Conservation (phyloP, 2,888 invertebrate species). For the Eupithecia tripunctaria region DNA sequence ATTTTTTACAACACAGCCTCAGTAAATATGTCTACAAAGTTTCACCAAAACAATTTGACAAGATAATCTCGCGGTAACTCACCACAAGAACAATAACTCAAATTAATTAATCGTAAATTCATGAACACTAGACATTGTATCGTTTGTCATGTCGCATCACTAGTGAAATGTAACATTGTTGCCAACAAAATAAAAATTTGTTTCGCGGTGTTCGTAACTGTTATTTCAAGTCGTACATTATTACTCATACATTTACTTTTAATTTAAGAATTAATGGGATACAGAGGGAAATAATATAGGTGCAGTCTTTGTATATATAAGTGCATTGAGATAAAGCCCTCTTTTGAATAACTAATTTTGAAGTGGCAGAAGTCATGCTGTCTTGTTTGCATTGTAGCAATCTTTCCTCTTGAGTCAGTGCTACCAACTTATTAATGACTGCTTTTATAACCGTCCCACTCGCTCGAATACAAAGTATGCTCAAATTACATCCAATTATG, state of each 20-base stretch:
- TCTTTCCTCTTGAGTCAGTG: conserved; percentile 41
- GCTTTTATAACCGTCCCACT: conserved; percentile 71
- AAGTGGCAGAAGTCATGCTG: conserved; percentile 10
- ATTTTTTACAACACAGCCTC: conserved; percentile 15
- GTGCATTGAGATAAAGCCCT: not conserved
- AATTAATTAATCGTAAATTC: conserved; percentile 73
- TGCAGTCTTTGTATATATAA: not conserved
- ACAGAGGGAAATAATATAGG: not conserved
- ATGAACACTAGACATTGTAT: conserved; percentile 63
- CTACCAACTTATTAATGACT: conserved; percentile 70
- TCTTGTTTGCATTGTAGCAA: conserved; percentile 29
- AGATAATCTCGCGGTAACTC: conserved; percentile 47
- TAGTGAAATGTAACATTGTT: conserved; percentile 23
- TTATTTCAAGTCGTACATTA: not conserved
- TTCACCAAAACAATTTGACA: conserved; percentile 43
- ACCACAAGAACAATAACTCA: conserved; percentile 52
- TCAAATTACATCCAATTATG: conserved; percentile 84
- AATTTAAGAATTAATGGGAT: not conserved
- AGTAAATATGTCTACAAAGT: conserved; percentile 21
- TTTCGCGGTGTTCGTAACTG: not conserved
- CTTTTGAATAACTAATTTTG: conserved; percentile 1
- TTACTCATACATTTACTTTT: not conserved
- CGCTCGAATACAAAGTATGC: conserved; percentile 75
- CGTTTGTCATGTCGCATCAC: conserved; percentile 68
- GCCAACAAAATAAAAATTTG: conserved; percentile 18